A percentile compares a stretch with the other conserved stretches of the same genome.
Conservation (phyloP, 2,113 vertebrate genomes). For the Apodemus sylvaticus region DNA sequence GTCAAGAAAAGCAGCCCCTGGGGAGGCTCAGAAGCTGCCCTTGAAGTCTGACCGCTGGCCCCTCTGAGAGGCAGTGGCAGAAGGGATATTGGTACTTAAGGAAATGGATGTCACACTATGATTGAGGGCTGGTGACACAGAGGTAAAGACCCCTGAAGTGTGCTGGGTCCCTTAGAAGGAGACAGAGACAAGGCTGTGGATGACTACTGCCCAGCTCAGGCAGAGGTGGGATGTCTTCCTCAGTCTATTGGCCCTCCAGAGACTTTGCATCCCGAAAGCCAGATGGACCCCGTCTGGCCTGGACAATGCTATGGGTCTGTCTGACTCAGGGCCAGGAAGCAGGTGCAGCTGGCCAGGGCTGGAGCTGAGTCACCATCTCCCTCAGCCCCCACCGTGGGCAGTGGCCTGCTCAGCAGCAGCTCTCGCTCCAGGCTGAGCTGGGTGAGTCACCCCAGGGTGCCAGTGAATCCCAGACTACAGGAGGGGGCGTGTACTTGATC, state of each 20-base stretch:
- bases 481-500: not conserved
- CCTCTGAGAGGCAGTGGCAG: not conserved
- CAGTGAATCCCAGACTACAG: not conserved
- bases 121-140: not conserved
- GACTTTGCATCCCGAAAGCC: not conserved
- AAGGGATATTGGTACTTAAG: rapidly evolving
- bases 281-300: not conserved
- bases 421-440: not conserved
- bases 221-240: rapidly evolving
- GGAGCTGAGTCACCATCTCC: conserved; percentile 27
- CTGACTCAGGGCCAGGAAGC: conserved; percentile 37
- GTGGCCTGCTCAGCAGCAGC: no score
- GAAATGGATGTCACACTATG: not conserved
- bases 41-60: rapidly evolving
- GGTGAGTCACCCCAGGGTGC: not conserved
- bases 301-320: not conserved
- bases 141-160: no score
- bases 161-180: not conserved
- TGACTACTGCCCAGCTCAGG: not conserved
- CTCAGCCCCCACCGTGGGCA: not conserved
- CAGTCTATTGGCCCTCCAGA: not conserved
- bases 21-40: not conserved
- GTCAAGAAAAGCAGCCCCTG: not conserved
- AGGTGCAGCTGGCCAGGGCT: not conserved
- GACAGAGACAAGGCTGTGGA: rapidly evolving